Evolutionary conservation across 1,140 invertebrate species (phyloP).

Genomic region (Telenomus remus): DNA sequence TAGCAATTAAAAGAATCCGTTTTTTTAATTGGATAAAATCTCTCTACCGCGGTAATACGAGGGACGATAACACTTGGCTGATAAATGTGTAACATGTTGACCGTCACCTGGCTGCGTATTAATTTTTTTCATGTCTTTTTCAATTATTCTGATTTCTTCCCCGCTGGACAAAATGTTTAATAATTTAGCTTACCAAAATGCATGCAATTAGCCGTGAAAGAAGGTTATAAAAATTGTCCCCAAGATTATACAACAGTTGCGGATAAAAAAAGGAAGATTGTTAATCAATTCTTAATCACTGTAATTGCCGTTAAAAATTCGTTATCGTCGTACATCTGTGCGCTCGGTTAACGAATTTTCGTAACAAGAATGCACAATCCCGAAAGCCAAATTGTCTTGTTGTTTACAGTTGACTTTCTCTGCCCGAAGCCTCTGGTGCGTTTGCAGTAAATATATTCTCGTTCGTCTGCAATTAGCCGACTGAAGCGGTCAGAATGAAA

Average conservation of each 20-base stretch:
- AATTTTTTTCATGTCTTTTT: too few relatives aligned
- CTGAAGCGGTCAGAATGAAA: conserved; percentile 29
- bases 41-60: too few relatives aligned
- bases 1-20: too few relatives aligned
- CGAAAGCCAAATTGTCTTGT: conserved; percentile 34
- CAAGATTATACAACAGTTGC: conserved; percentile 1
- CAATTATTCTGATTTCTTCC: too few relatives aligned
- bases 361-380: conserved; percentile 37
- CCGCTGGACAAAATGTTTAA: too few relatives aligned
- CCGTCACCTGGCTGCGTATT: too few relatives aligned
- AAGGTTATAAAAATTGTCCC: conserved; percentile 6
- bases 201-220: too few relatives aligned
- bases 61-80: too few relatives aligned
- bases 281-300: conserved; percentile 41
- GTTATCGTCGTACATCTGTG: conserved; percentile 15
- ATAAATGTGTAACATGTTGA: too few relatives aligned
- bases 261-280: conserved; percentile 16
- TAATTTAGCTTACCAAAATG: too few relatives aligned
- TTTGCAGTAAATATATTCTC: conserved; percentile 8
- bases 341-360: conserved; percentile 34
- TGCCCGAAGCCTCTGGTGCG: conserved; percentile 22
- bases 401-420: conserved; percentile 45
- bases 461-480: conserved; percentile 36
- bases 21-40: too few relatives aligned
- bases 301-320: conserved; percentile 24